These are phyloP conservation scores for Trichonephila inaurata DNA, from an alignment of 1,140 invertebrate species.

Conservation along the genomic window DNA sequence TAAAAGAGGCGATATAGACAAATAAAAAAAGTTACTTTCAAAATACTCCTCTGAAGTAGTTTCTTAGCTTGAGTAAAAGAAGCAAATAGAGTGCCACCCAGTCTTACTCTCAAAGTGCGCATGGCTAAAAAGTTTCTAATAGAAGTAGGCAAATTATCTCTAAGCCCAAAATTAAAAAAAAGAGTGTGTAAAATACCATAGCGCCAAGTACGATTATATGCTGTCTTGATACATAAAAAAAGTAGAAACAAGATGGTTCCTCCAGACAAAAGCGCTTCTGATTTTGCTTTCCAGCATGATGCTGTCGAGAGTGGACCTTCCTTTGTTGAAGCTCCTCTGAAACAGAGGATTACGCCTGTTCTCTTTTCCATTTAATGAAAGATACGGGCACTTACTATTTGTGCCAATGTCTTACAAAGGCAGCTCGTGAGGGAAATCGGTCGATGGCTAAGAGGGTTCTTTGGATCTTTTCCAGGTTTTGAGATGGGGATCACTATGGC, in stretches of 20 bases:
- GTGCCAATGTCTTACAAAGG: background rate
- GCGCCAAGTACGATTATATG: conserved; percentile 81
- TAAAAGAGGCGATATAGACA: too few relatives aligned
- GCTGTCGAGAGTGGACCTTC: background rate
- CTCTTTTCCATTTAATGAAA: background rate
- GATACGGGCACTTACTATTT: background rate
- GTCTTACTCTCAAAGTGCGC: too few relatives aligned
- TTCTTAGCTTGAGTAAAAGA: too few relatives aligned
- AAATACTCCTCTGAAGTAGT: too few relatives aligned
- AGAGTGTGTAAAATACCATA: conserved; percentile 79
- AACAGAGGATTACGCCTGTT: background rate
- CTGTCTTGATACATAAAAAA: conserved; percentile 79
- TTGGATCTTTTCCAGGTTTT: background rate
- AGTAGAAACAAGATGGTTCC: background rate
- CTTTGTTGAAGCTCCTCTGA: background rate
- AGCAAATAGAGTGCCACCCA: too few relatives aligned
- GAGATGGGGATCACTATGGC: background rate
- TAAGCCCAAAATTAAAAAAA: conserved; percentile 75
- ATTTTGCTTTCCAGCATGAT: background rate
- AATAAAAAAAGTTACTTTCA: too few relatives aligned
- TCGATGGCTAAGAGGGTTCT: background rate
- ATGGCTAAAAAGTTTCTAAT: conserved; percentile 46
- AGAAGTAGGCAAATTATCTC: conserved; percentile 15
- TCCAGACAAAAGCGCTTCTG: background rate
- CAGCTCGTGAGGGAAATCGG: background rate